Percentiles rank a stretch among this genome's conserved stretches.
Conservation (phyloP, 2,888 invertebrate genomes). For the Calliscelio sp. region DNA sequence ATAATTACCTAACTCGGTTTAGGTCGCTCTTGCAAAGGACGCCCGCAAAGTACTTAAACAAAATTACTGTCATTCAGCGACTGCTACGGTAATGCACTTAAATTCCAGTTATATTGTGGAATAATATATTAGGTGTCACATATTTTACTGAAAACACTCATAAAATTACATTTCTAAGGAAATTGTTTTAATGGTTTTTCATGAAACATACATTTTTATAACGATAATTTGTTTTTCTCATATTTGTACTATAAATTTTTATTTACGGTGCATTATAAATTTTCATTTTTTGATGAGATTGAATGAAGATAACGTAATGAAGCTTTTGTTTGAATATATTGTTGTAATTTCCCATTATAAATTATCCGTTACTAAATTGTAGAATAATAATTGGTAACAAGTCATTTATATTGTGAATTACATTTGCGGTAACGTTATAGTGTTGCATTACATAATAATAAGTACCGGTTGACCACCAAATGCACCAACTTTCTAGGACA, state of each 20-base stretch:
- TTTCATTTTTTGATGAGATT: too few species aligned
- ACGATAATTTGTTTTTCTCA: neutral
- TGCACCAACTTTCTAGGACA: conserved; percentile 69
- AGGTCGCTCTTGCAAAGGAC: conserved; percentile 32
- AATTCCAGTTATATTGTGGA: conserved; percentile 25
- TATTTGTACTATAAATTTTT: neutral
- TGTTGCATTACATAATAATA: conserved; percentile 63
- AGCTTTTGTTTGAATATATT: too few species aligned
- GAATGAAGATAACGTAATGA: too few species aligned
- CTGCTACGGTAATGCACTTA: conserved; percentile 19
- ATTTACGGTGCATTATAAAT: neutral
- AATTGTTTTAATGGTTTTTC: conserved; percentile 5
- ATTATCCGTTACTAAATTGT: neutral
- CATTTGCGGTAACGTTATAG: conserved; percentile 50
- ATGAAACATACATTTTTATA: neutral
- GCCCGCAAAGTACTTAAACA: conserved; percentile 39
- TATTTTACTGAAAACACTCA: conserved; percentile 19
- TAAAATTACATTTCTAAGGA: conserved; percentile 8
- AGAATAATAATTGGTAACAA: conserved; percentile 22
- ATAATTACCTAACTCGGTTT: conserved; percentile 49
- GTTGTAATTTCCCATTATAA: too few species aligned
- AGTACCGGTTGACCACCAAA: conserved; percentile 66
- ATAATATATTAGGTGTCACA: conserved; percentile 37
- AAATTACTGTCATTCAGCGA: conserved; percentile 45
- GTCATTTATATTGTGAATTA: conserved; percentile 30